phyloP scores from a whole-genome alignment of 2,797 vertebrate species.

The Carapus acus region DNA sequence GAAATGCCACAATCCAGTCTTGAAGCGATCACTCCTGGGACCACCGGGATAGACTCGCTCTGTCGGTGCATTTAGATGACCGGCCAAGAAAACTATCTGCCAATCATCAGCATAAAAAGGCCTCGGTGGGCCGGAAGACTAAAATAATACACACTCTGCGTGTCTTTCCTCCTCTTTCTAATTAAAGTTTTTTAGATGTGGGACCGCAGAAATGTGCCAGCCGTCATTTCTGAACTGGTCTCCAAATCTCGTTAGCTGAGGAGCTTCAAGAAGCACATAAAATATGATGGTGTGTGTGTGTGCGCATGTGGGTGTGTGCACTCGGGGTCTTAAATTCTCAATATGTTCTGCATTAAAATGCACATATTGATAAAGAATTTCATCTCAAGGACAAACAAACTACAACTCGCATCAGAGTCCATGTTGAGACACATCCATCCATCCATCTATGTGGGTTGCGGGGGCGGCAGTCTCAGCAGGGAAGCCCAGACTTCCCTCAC shows the following conservation, averaged over 20 bases:
- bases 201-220: slow-evolving; percentile 44
- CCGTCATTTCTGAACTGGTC: slow-evolving; percentile 36
- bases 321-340: slow-evolving; percentile 16
- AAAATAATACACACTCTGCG: slow-evolving; percentile 35
- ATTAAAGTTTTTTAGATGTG: slow-evolving; percentile 40
- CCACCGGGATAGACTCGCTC: slow-evolving; percentile 16
- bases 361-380: slow-evolving; percentile 4
- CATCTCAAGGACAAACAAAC: neutral
- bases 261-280: slow-evolving; percentile 19
- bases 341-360: slow-evolving; percentile 43
- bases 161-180: slow-evolving; percentile 26
- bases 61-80: slow-evolving; percentile 28
- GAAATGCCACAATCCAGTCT: slow-evolving; percentile 60
- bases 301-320: too few relatives aligned
- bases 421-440: too few relatives aligned
- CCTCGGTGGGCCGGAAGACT: slow-evolving; percentile 16
- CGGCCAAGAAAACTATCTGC: slow-evolving; percentile 16
- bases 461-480: too few relatives aligned
- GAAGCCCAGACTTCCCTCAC: too few relatives aligned
- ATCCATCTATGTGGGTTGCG: too few relatives aligned
- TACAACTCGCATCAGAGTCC: too few relatives aligned
- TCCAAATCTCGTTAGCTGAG: slow-evolving; percentile 51
- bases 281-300: slow-evolving; percentile 30
- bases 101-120: slow-evolving; percentile 42
- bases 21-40: slow-evolving; percentile 50